Evolutionary conservation across 1,140 invertebrate genomes (phyloP).

Genomic region (Orchestia grillus): DNA sequence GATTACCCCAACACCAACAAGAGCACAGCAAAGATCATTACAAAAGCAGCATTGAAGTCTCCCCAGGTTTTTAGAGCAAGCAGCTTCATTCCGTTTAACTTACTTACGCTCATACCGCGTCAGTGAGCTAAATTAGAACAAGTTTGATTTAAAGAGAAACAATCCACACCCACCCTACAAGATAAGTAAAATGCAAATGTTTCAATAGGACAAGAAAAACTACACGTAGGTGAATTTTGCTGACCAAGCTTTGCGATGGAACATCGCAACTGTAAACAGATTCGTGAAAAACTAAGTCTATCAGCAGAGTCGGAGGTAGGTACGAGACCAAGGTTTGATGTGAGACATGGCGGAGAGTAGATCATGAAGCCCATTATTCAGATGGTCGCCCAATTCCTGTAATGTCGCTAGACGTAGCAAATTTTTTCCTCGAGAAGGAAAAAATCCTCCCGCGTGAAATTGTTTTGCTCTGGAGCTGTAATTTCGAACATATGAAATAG

Average conservation of each 20-base stretch:
- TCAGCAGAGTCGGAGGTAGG: neutral
- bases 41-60: neutral
- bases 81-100: no score
- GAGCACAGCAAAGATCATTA: neutral
- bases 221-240: neutral
- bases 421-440: neutral
- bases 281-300: neutral
- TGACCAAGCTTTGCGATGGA: neutral
- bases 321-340: neutral
- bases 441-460: neutral
- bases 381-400: neutral
- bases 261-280: neutral
- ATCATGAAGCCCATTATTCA: neutral
- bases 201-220: neutral
- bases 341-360: neutral
- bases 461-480: neutral
- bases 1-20: neutral
- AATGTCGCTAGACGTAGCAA: neutral
- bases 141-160: neutral
- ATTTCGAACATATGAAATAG: neutral
- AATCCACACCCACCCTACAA: neutral
- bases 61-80: neutral
- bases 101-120: no score
- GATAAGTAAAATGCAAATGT: neutral
- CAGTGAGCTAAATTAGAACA: no score